These are phyloP conservation scores for Brachyrhaphis roseni DNA, from an alignment of 2,797 vertebrate species.

Conservation along the genomic window DNA sequence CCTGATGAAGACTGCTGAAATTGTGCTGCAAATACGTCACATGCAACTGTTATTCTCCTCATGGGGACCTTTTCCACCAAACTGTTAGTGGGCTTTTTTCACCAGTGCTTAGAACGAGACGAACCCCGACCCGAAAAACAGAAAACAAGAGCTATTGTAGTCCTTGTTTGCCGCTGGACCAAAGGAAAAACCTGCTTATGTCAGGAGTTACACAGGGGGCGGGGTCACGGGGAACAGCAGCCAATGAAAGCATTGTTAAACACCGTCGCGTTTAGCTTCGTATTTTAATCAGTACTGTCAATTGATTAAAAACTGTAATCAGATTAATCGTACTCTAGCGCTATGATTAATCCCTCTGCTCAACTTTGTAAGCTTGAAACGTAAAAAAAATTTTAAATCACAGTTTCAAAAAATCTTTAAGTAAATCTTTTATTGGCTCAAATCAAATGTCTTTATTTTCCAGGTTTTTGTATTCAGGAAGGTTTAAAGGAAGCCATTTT, in stretches of 20 bases:
- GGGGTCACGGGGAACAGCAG: neutral
- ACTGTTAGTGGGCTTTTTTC: neutral
- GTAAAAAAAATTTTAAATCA: too few relatives aligned
- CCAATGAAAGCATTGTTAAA: neutral
- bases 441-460: too few relatives aligned
- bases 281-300: neutral
- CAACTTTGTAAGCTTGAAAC: too few relatives aligned
- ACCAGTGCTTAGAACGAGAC: neutral
- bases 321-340: too few relatives aligned
- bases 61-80: neutral
- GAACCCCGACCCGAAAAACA: neutral
- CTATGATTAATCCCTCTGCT: too few relatives aligned
- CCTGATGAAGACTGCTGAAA: neutral
- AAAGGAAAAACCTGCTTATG: neutral
- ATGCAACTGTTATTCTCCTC: neutral
- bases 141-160: neutral
- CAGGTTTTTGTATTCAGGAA: too few relatives aligned
- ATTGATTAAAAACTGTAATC: too few relatives aligned
- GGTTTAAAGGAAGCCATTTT: too few relatives aligned
- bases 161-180: neutral
- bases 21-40: slow-evolving; percentile 4
- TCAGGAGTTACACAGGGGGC: neutral
- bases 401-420: too few relatives aligned
- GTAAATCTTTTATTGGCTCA: too few relatives aligned
- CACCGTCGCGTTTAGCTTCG: neutral